These are phyloP conservation scores for Bombus vancouverensis DNA, from an alignment of 1,140 invertebrate species.

Conservation along the genomic window DNA sequence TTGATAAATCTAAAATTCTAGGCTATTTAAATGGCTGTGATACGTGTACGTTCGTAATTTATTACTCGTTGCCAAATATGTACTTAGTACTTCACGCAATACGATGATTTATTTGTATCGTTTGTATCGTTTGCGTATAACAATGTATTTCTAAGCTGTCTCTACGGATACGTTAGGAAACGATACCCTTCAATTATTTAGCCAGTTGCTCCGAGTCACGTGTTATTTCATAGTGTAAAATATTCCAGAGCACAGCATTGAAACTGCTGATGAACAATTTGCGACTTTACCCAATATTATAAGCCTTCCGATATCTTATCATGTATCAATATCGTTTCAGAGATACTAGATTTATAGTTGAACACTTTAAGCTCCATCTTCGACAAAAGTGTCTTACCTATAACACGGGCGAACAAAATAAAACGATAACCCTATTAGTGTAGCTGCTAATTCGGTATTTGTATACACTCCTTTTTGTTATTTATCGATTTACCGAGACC, in stretches of 20 bases:
- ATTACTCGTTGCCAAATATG: constrained; percentile 15
- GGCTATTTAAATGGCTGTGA: constrained; percentile 54
- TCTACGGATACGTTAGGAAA: neutral
- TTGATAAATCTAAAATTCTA: constrained; percentile 24
- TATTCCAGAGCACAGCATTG: neutral
- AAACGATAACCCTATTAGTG: neutral
- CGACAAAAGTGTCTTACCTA: neutral
- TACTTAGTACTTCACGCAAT: neutral
- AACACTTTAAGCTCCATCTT: neutral
- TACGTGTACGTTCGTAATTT: constrained; percentile 48
- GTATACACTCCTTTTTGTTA: neutral
- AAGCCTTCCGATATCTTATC: constrained; percentile 38
- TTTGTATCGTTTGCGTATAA: neutral
- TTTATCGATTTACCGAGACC: neutral
- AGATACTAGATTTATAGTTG: constrained; percentile 14
- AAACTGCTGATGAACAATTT: constrained; percentile 30
- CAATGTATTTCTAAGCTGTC: too few species aligned
- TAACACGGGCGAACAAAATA: neutral
- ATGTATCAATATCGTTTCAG: constrained; percentile 15
- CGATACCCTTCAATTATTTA: neutral
- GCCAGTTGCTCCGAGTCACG: neutral
- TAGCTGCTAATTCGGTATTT: neutral
- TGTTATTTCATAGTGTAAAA: constrained; percentile 14
- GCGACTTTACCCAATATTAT: constrained; percentile 10
- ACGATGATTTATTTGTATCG: neutral